Evolutionary conservation across 64 coral and sea anemone genomes (phyloP).

Genomic region (Cladopsammia gracilis): DNA sequence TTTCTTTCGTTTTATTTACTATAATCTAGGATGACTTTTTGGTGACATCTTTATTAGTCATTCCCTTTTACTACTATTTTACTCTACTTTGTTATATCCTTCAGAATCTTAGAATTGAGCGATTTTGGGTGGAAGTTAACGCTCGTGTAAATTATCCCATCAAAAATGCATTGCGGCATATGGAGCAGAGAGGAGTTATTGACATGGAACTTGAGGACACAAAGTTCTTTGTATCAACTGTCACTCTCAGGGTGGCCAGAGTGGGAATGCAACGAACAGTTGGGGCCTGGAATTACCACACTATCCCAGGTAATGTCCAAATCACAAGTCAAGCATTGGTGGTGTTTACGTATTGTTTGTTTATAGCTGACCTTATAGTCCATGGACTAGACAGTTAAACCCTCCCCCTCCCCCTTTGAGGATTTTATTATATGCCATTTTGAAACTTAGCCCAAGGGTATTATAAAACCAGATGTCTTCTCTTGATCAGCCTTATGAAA

Average conservation of each 20-base stretch:
- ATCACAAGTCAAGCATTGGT: constrained; percentile 55
- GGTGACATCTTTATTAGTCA: not conserved
- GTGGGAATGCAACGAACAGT: constrained; percentile 65
- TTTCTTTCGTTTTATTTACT: not conserved
- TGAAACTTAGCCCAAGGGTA: too few species aligned
- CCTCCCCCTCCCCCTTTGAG: too few species aligned
- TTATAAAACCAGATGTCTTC: too few species aligned
- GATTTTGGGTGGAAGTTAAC: constrained; percentile 84
- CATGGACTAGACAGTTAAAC: too few species aligned
- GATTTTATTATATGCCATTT: too few species aligned
- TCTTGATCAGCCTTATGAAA: too few species aligned
- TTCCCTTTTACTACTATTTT: not conserved
- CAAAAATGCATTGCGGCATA: constrained; percentile 56
- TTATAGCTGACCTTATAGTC: too few species aligned
- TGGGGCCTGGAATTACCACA: constrained; percentile 68
- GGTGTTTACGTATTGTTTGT: constrained; percentile 13
- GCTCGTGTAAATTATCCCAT: constrained; percentile 75
- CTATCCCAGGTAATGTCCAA: constrained; percentile 64
- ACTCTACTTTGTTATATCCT: not conserved
- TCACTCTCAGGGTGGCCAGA: constrained; percentile 48
- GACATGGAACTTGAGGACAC: constrained; percentile 70
- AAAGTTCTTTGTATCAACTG: constrained; percentile 56
- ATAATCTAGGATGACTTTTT: too few species aligned
- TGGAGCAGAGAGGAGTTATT: constrained; percentile 66
- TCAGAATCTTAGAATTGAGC: constrained; percentile 78